Base-by-base conservation (phyloP, 2,113 vertebrate species). In the Apus apus region DNA sequence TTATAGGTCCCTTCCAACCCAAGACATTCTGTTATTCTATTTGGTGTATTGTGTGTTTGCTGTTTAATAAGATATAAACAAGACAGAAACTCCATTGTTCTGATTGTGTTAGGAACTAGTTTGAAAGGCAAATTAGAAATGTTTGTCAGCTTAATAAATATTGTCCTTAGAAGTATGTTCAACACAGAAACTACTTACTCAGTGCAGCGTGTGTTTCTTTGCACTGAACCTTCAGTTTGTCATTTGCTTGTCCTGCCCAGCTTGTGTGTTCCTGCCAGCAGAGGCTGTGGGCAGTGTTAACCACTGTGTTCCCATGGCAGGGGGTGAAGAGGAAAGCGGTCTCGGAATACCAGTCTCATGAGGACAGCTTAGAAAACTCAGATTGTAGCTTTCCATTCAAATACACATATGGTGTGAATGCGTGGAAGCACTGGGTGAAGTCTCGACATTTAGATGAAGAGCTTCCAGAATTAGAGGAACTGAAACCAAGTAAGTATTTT, bases 381-480 rank as follows among this genome's bases (percentile, higher is more conserved):
- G 98, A 98, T 61, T 97, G 98, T 54, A 98, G 97, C 38, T 98
- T 99, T 89, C 98, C 99, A 1, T 98, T 99, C 92, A 99, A 98
- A 82, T 98, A 98, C 8, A 65, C 97, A 0, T 99, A 99, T 9
- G 99, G 99, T 29, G 92, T 99, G 34, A 99, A 99, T 2, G 99
- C 99, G 0, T 99, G 99, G 99, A 99, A 98, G 94, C 99, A 99
- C 91, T 99, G 99, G 99, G 98, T 98, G 5, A 98, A 98, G 97
- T 98, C 98, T 48, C 90, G 97, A 14, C 80, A 91, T 43, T 95
- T 98, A 76, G 95, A 98, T 11, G 96, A 98, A 66, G 97, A 98
- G 91, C 90, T 97, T 83, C 98, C 98, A 95, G 98, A 95, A 77
- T 93, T 98, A 96, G 98, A 98, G 53, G 83, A 96, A n/a, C 94